Conservation (phyloP, 92 coral and sea anemone species). For the Palythoa heliodiscus region DNA sequence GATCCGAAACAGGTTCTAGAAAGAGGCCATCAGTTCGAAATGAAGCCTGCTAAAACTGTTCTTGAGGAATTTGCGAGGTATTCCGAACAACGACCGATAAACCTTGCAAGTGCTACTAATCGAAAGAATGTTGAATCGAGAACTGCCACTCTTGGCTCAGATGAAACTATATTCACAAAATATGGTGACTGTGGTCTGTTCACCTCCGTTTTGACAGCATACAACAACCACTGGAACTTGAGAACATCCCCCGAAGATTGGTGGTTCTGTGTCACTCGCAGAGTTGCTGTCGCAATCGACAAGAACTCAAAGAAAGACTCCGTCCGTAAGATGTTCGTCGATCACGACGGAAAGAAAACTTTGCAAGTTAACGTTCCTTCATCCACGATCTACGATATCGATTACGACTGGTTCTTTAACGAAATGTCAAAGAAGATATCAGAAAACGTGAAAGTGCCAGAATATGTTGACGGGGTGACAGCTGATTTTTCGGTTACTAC, state of each 20-base stretch:
- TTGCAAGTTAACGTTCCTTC: conserved; percentile 57
- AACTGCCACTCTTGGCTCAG: conserved; percentile 27
- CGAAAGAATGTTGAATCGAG: conserved; percentile 8
- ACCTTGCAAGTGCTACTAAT: background rate
- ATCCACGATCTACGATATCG: conserved; percentile 54
- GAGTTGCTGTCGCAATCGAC: conserved; percentile 68
- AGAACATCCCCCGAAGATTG: conserved; percentile 81
- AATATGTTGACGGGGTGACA: too few species aligned
- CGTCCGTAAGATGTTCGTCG: conserved; percentile 63
- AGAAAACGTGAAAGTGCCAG: conserved; percentile 66
- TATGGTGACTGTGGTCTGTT: conserved; percentile 54
- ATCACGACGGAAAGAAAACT: conserved; percentile 66
- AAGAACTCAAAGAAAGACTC: conserved; percentile 46
- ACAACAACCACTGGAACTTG: conserved; percentile 71
- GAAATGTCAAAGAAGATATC: conserved; percentile 58
- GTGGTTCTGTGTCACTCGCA: conserved; percentile 75
- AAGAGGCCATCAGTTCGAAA: background rate
- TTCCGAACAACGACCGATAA: background rate
- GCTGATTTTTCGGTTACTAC: too few species aligned
- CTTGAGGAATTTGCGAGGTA: background rate
- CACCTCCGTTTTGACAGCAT: conserved; percentile 56
- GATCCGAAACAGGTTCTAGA: background rate
- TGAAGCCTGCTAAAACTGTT: background rate
- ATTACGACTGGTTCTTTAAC: conserved; percentile 66
- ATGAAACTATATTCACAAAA: background rate